Evolutionary conservation across 2,797 vertebrate genomes (phyloP).

Genomic region (Lycodopsis pacificus): DNA sequence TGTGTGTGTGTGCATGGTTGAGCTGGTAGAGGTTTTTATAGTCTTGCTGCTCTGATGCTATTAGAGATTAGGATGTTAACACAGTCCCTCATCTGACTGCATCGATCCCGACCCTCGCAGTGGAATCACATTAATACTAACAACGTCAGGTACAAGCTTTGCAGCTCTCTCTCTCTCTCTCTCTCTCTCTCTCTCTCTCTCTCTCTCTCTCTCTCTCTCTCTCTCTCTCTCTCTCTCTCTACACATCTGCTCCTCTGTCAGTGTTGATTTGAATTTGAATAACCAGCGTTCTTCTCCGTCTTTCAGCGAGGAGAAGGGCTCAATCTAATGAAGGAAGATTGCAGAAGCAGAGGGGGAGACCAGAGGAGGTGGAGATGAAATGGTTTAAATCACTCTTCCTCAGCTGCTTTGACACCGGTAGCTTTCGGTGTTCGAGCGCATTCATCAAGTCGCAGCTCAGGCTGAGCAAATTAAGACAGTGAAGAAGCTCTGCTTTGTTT

Average conservation of each 20-base stretch:
- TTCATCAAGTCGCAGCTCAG: conserved; percentile 45
- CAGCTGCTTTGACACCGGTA: conserved; percentile 55
- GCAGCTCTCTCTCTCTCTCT: conserved; percentile 54
- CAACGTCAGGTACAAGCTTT: conserved; percentile 72
- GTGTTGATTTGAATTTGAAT: conserved; percentile 79
- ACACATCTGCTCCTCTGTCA: conserved; percentile 44
- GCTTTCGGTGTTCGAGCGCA: conserved; percentile 42
- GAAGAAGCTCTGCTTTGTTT: conserved; percentile 11
- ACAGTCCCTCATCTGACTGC: conserved; percentile 78
- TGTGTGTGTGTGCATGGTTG: conserved; percentile 49
- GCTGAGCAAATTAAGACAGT: conserved; percentile 18
- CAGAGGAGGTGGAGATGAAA: conserved; percentile 62
- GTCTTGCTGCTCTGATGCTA: conserved; percentile 76
- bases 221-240: conserved; percentile 36
- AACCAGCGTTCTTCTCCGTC: conserved; percentile 64
- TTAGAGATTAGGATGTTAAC: conserved; percentile 83
- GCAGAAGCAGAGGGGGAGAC: conserved; percentile 38
- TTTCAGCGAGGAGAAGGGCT: conserved; percentile 49
- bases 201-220: too few species aligned
- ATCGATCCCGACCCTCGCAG: conserved; percentile 69
- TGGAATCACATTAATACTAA: conserved; percentile 77
- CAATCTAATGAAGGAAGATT: conserved; percentile 69
- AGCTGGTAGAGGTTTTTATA: conserved; percentile 68
- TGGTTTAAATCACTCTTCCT: conserved; percentile 64
- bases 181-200: conserved; percentile 42